These are phyloP conservation scores for Megalurothrips usitatus DNA, from an alignment of 2,888 invertebrate genomes.

Conservation along the genomic window DNA sequence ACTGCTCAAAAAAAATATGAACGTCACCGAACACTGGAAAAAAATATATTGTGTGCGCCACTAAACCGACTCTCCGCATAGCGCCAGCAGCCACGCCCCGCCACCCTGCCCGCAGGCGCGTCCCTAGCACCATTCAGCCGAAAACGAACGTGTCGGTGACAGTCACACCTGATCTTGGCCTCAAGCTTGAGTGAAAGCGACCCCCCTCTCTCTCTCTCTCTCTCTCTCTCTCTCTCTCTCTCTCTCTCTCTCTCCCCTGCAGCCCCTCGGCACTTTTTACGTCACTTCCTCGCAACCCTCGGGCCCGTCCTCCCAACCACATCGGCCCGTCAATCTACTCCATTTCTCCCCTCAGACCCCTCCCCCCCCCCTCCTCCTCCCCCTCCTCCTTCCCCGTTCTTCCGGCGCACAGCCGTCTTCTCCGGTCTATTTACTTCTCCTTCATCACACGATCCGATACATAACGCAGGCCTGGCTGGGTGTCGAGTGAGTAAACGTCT, in stretches of 20 bases:
- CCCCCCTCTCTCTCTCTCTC: neutral
- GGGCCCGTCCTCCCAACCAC: too few relatives aligned
- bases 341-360: neutral
- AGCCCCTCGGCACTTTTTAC: neutral
- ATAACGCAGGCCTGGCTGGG: neutral
- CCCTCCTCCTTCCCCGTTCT: neutral
- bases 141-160: neutral
- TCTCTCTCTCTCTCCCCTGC: neutral
- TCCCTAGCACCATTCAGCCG: neutral
- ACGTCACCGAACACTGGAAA: too few relatives aligned
- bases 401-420: neutral
- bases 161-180: slow-evolving; percentile 19
- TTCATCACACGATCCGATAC: neutral
- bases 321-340: too few relatives aligned
- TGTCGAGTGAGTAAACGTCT: neutral
- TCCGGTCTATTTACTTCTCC: slow-evolving; percentile 12
- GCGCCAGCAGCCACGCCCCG: too few relatives aligned
- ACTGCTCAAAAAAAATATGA: too few relatives aligned
- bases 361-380: neutral
- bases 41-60: too few relatives aligned
- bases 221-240: neutral
- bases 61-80: too few relatives aligned
- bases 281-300: neutral
- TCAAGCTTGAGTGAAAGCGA: neutral
- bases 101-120: too few relatives aligned